Conservation (phyloP, 2,888 invertebrate species). For the Eristalis intricaria region DNA sequence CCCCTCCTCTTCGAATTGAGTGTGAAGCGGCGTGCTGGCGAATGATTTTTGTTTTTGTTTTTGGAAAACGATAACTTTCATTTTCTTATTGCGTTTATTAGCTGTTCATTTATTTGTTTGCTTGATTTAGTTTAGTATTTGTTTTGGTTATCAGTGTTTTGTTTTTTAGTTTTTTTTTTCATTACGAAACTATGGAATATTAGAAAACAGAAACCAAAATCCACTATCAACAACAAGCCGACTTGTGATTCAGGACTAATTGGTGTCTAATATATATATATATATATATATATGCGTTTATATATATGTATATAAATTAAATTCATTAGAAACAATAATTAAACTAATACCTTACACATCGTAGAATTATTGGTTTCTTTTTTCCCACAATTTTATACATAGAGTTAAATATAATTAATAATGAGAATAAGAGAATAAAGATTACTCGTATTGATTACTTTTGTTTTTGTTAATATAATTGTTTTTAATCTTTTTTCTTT, state of each 20-base stretch:
- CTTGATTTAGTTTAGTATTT: constrained; percentile 11
- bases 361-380: constrained; percentile 52
- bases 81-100: constrained; percentile 35
- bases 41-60: constrained; percentile 15
- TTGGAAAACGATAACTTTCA: neutral
- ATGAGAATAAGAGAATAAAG: constrained; percentile 56
- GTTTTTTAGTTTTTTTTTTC: constrained; percentile 17
- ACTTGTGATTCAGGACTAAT: constrained; percentile 62
- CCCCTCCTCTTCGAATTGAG: neutral
- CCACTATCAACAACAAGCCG: constrained; percentile 60
- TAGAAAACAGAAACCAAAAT: constrained; percentile 64
- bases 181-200: constrained; percentile 67
- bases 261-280: constrained; percentile 65
- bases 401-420: constrained; percentile 50
- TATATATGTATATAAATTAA: constrained; percentile 59
- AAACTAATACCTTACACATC: constrained; percentile 64
- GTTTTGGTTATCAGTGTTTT: constrained; percentile 59
- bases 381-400: constrained; percentile 65
- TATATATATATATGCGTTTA: constrained; percentile 59
- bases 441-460: constrained; percentile 46
- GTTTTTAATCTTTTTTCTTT: constrained; percentile 20
- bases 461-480: constrained; percentile 48
- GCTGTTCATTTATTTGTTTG: constrained; percentile 30
- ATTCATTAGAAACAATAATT: constrained; percentile 69
- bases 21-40: neutral